Percentiles rank a stretch among this genome's conserved stretches.
These are phyloP conservation scores for Rhinoraja longicauda DNA, from an alignment of 2,797 vertebrate genomes.

Conservation along the genomic window DNA sequence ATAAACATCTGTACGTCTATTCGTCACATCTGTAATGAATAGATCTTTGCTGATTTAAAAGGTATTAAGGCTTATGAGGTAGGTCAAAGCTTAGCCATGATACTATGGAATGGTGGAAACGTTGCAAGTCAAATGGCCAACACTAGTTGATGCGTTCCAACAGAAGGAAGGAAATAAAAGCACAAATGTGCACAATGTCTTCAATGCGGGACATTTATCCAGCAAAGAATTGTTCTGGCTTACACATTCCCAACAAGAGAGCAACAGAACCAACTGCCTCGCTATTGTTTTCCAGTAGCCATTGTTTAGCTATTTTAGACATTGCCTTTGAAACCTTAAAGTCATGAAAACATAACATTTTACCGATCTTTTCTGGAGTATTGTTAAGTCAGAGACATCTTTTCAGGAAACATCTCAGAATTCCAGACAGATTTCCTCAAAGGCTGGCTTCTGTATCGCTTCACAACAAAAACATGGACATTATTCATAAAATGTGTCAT, in stretches of 20 bases:
- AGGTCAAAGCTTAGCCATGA: too few relatives aligned
- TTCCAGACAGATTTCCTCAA: neutral
- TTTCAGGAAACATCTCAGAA: neutral
- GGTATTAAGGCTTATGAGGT: too few relatives aligned
- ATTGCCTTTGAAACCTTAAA: neutral
- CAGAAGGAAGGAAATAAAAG: neutral
- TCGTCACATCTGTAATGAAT: too few relatives aligned
- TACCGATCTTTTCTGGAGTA: neutral
- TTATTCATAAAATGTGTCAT: neutral
- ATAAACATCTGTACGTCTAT: too few relatives aligned
- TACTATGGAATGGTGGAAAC: too few relatives aligned
- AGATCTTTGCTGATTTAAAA: too few relatives aligned
- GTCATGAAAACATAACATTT: neutral
- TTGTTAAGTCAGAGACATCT: neutral
- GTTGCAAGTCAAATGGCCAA: too few relatives aligned
- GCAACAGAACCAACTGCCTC: neutral
- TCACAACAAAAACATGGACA: neutral
- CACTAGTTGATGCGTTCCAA: too few relatives aligned
- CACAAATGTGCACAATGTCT: neutral
- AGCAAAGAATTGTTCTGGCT: neutral
- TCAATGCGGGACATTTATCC: neutral
- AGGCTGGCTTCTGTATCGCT: neutral
- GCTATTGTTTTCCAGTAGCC: neutral
- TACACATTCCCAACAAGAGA: neutral
- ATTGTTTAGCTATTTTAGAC: slow-evolving; percentile 8